Evolutionary conservation across 1,140 invertebrate genomes (phyloP), one percentile per base, ranked within the genome.

Genomic region (Mycetomoellerius zeteki): DNA sequence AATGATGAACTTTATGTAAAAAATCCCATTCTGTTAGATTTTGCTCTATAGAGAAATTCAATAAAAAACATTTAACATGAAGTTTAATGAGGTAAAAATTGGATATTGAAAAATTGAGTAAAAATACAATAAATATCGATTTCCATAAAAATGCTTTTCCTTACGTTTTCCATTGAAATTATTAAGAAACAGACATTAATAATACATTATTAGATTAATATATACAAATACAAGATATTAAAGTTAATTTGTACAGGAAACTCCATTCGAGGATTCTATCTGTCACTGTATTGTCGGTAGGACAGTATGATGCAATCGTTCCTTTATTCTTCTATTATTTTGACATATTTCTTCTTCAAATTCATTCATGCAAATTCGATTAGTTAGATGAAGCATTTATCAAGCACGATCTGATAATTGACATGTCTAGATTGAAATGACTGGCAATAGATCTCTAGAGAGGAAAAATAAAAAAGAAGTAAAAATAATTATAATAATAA

Each of bases 361-460:
- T 14, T 37, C 8, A 58, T 27, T 78, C 64, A 78, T 78, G 60
- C 7, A 78, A 65, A 78, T 65, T 3, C 10, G 12, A 65, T 27
- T 43, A 19, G 5, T 64, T 64, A 47, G 5, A 4, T 5, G 10
- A 30, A 47, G n/a, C 19, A 30, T 78, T 77, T 65, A 65, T 6
- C 19, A 50, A 65, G 37, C 24, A 65, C 1, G 16, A 43, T 8
- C 14, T 19, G 10, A 65, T 47, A 30, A 69, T 69, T 37, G n/a
- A 30, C 16, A 77, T 75, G 52, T 10, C 19, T 60, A 7, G 2
- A 43, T 21, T 76, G 3, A 76, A 60, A 65, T 33, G 27, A 0
- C 14, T 64, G 60, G 16, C 7, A 33, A 64, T 19, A 64, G 0
- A 4, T 12, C 69, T 67, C 6, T n/a, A 67, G 19, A 67, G 43